These are phyloP conservation scores for Scortum barcoo DNA, from an alignment of 2,113 vertebrate species.

Conservation along the genomic window DNA sequence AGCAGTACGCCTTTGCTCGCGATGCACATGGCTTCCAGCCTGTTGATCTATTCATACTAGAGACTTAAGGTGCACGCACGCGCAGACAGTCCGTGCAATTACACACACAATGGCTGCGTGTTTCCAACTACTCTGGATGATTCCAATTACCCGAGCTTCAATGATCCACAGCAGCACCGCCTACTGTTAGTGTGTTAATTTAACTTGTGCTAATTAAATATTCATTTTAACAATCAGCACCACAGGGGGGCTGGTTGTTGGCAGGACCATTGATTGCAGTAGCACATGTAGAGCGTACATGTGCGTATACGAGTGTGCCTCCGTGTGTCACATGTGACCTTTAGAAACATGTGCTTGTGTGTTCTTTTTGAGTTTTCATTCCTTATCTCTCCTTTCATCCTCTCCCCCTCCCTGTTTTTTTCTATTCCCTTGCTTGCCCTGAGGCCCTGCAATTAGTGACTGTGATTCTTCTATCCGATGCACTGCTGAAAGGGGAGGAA, in stretches of 20 bases:
- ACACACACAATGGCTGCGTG: constrained; percentile 27
- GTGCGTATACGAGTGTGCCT: not conserved
- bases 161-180: constrained; percentile 77
- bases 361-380: constrained; percentile 33
- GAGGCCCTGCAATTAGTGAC: constrained; percentile 71
- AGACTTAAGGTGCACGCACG: not conserved
- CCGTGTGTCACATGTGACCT: constrained; percentile 69
- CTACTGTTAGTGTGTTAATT: constrained; percentile 82
- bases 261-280: constrained; percentile 55
- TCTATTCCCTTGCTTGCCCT: constrained; percentile 35
- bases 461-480: constrained; percentile 15
- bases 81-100: not conserved
- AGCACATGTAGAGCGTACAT: constrained; percentile 18
- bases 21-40: constrained; percentile 35
- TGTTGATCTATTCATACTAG: constrained; percentile 58
- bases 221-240: constrained; percentile 81
- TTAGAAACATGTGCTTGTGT: constrained; percentile 59
- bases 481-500: constrained; percentile 16
- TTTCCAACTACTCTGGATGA: constrained; percentile 65
- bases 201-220: constrained; percentile 81
- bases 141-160: constrained; percentile 80
- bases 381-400: constrained; percentile 24
- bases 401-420: not conserved
- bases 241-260: constrained; percentile 51
- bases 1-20: constrained; percentile 10